These are phyloP conservation scores for Nephrotoma guestfalica DNA, from an alignment of 2,888 invertebrate genomes.

Conservation along the genomic window DNA sequence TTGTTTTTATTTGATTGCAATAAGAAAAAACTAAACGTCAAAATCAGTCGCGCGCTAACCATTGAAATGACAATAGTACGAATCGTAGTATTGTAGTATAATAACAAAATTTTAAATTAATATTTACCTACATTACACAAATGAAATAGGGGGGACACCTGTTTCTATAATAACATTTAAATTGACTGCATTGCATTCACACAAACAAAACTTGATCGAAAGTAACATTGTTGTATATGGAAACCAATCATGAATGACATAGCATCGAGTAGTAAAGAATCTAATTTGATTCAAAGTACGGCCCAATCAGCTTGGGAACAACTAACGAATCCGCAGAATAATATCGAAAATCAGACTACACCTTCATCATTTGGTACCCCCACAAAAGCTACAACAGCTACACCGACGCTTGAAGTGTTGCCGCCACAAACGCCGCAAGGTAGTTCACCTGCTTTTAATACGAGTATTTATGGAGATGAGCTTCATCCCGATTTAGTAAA, in stretches of 20 bases:
- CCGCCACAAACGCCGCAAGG: constrained; percentile 24
- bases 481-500: constrained; percentile 37
- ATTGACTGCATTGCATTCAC: background rate
- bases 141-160: background rate
- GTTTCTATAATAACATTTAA: background rate
- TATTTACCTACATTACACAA: background rate
- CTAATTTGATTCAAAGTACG: constrained; percentile 13
- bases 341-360: constrained; percentile 17
- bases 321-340: constrained; percentile 24
- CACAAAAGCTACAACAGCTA: constrained; percentile 22
- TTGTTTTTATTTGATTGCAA: background rate
- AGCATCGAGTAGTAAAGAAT: constrained; percentile 17
- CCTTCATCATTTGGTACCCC: constrained; percentile 28
- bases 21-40: background rate
- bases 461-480: constrained; percentile 26
- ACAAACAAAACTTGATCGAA: background rate
- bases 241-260: constrained; percentile 19
- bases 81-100: background rate
- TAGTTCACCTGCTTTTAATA: constrained; percentile 19
- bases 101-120: background rate
- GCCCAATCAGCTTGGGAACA: constrained; percentile 31
- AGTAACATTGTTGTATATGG: background rate
- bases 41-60: constrained; percentile 3
- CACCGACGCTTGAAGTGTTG: constrained; percentile 26
- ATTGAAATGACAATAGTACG: background rate